Conservation (phyloP, 2,888 invertebrate genomes). For the Mythimna impura region DNA sequence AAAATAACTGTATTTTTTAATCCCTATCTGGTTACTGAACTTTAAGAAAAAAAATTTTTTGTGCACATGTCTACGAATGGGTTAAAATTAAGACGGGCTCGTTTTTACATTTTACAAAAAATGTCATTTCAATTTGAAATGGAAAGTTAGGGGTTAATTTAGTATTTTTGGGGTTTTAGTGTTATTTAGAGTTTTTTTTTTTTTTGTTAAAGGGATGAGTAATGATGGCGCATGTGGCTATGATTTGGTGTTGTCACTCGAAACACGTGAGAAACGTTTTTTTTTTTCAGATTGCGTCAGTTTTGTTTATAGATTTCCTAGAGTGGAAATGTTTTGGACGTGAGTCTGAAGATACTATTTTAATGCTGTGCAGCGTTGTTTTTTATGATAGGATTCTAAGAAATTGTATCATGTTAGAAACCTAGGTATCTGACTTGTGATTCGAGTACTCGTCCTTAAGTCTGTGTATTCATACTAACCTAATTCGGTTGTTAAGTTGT, state of each 20-base stretch:
- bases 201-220: slow-evolving; percentile 80
- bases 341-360: slow-evolving; percentile 46
- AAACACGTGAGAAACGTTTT: slow-evolving; percentile 83
- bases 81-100: slow-evolving; percentile 82
- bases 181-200: slow-evolving; percentile 72
- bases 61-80: slow-evolving; percentile 84
- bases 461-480: background rate
- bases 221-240: slow-evolving; percentile 83
- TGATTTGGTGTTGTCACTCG: slow-evolving; percentile 81
- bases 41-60: slow-evolving; percentile 76
- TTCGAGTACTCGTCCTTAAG: background rate
- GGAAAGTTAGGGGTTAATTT: slow-evolving; percentile 87
- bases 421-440: background rate
- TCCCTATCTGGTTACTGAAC: slow-evolving; percentile 89
- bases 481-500: no score
- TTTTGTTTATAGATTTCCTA: slow-evolving; percentile 67
- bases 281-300: slow-evolving; percentile 57
- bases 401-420: background rate
- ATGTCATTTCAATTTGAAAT: slow-evolving; percentile 88
- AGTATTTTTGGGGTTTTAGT: slow-evolving; percentile 80
- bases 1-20: slow-evolving; percentile 86
- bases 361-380: background rate
- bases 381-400: slow-evolving; percentile 28
- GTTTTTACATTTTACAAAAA: slow-evolving; percentile 73
- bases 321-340: slow-evolving; percentile 50